Evolutionary conservation across 2,888 invertebrate genomes (phyloP), one percentile per base, ranked within the genome.

Genomic region (Bugulina stolonifera): DNA sequence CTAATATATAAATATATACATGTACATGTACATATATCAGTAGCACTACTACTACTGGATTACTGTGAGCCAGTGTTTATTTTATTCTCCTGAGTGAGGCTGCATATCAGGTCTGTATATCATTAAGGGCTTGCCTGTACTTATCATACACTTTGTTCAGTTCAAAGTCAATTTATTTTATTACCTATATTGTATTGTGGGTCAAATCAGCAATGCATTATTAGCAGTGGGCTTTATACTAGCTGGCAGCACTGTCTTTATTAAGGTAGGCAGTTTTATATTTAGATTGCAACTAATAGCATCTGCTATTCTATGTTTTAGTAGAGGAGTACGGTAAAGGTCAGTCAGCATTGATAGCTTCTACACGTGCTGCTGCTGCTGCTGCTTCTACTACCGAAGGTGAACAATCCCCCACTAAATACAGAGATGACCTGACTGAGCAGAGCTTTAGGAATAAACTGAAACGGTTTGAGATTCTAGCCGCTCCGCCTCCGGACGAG

Each of bases 371-470:
- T 10, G 18, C 10, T 43, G 18, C 43, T 10, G 43, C 18, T 10
- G 5, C 43, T 10, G 18, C 10, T 43, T 10, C 43, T 10, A 18
- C 18, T 18, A 43, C 10, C 43, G 18, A 18, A 2, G 32, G 27
- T 32, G 27, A 64, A 25, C 64, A 27, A 1, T 64, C 64, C 3
- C 32, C 64, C 10, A 32, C 22, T 10, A 64, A 64, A 32, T 64
- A 29, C 22, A 2, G 89, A 91, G 73, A 89, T 90, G 0, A 54
- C 29, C 23, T 70, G 29, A 52, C 70, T 29, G 70, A 70, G 25
- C 52, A 70, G 52, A 70, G 70, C 29, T 70, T 70, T 54, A 70
- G 23, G 27, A 70, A 54, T 54, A 70, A 70, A 29, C 52, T 70
- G 3, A 14, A 70, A 29, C 35, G 70, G 5, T 70, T 70, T 29